A percentile compares a stretch with the other conserved stretches of the same genome.
These are phyloP conservation scores for Diceros bicornis DNA, from an alignment of 2,797 vertebrate genomes.

Conservation along the genomic window DNA sequence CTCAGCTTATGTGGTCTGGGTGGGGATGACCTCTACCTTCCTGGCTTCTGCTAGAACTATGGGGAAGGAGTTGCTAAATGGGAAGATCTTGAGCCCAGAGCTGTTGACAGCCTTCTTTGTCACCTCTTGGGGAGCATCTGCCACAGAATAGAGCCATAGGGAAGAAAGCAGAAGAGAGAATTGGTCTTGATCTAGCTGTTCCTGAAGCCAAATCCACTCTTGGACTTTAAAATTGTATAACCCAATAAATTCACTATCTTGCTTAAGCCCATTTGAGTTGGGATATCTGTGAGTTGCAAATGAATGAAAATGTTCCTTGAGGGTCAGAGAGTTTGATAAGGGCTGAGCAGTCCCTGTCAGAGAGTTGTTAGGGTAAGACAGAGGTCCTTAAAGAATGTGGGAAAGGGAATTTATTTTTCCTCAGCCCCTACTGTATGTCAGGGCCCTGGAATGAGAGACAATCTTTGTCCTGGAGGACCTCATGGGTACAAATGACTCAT, in stretches of 20 bases:
- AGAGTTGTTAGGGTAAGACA: background rate
- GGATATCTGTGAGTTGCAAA: background rate
- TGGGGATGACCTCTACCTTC: background rate
- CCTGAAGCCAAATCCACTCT: background rate
- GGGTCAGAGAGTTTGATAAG: background rate
- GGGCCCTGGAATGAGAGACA: background rate
- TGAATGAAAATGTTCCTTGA: background rate
- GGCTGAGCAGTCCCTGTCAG: background rate
- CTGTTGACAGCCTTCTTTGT: background rate
- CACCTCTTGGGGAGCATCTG: background rate
- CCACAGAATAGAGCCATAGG: background rate
- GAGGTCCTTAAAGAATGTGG: background rate
- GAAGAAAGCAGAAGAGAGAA: background rate
- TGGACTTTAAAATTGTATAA: background rate
- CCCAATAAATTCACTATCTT: background rate
- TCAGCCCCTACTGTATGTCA: background rate
- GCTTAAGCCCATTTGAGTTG: background rate
- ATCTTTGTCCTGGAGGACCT: background rate
- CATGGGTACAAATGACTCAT: background rate
- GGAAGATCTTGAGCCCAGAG: background rate
- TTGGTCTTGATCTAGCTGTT: background rate
- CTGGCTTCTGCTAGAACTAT: background rate
- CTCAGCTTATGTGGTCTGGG: background rate
- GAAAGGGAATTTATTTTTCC: background rate
- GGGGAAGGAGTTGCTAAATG: background rate